phyloP scores from a whole-genome alignment of 2,888 invertebrate genomes.

The Dromius quadrimaculatus region DNA sequence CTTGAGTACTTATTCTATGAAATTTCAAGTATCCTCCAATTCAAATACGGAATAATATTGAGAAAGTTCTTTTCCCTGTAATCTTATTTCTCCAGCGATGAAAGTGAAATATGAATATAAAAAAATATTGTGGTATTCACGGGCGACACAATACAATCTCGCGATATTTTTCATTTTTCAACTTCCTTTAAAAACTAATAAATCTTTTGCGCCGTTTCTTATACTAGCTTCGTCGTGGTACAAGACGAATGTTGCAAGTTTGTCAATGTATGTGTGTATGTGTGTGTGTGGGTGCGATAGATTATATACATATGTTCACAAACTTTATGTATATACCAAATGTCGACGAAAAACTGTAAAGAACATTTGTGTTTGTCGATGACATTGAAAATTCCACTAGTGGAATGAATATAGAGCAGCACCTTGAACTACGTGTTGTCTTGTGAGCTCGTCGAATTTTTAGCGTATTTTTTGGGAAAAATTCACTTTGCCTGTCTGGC shows the following conservation, averaged over 20 bases:
- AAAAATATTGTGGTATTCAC: constrained; percentile 22
- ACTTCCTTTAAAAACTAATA: constrained; percentile 34
- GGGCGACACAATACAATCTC: constrained; percentile 6
- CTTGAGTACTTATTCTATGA: too few relatives aligned
- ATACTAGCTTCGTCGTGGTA: neutral
- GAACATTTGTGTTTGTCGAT: too few relatives aligned
- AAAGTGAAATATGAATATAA: constrained; percentile 9
- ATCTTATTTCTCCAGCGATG: neutral
- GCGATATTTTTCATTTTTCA: constrained; percentile 26
- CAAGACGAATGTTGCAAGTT: neutral
- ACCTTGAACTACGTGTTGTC: too few relatives aligned
- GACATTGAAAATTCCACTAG: too few relatives aligned
- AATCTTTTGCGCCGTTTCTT: constrained; percentile 28
- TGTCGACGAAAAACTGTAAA: neutral
- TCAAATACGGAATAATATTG: neutral
- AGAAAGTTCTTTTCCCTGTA: neutral
- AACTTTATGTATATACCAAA: neutral
- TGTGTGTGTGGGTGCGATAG: constrained; percentile 1
- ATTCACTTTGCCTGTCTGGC: too few relatives aligned
- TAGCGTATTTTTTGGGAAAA: too few relatives aligned
- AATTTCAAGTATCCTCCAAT: too few relatives aligned
- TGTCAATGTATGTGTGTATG: neutral
- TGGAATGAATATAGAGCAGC: too few relatives aligned
- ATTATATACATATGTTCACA: constrained; percentile 1
- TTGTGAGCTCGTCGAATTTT: too few relatives aligned